Evolutionary conservation across 2,797 vertebrate genomes (phyloP).

Genomic region (Anguilla anguilla): DNA sequence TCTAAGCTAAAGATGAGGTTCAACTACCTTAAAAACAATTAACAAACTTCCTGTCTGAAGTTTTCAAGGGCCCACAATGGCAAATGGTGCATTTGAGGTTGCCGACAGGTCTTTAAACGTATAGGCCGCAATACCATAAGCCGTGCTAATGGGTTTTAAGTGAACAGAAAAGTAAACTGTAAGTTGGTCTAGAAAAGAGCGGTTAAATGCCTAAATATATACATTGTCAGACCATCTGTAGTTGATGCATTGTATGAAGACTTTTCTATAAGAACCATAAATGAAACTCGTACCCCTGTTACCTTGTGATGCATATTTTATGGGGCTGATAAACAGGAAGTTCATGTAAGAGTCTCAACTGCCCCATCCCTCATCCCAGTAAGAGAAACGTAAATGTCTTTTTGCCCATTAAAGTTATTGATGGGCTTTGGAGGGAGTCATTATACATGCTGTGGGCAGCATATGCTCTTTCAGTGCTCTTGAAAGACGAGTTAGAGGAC

Average conservation of each 20-base stretch:
- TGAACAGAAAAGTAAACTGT: too few relatives aligned
- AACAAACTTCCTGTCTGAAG: too few relatives aligned
- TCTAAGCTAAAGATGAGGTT: too few relatives aligned
- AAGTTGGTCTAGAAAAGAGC: too few relatives aligned
- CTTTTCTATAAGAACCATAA: background rate
- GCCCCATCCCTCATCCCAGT: slow-evolving; percentile 66
- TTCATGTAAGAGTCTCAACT: slow-evolving; percentile 50
- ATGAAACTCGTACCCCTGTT: background rate
- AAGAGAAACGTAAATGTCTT: slow-evolving; percentile 71
- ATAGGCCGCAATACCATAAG: too few relatives aligned
- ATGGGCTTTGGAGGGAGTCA: slow-evolving; percentile 68
- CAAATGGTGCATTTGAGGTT: too few relatives aligned
- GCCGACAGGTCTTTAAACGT: too few relatives aligned
- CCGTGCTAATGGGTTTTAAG: too few relatives aligned
- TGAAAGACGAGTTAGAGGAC: slow-evolving; percentile 59
- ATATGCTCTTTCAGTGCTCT: slow-evolving; percentile 65
- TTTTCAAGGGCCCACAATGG: too few relatives aligned
- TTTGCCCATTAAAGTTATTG: slow-evolving; percentile 75
- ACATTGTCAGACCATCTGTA: too few relatives aligned
- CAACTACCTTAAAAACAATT: too few relatives aligned
- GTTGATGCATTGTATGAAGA: background rate
- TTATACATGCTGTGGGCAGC: slow-evolving; percentile 67
- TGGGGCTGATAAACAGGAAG: slow-evolving; percentile 38
- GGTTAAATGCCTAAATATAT: too few relatives aligned
- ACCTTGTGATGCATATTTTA: background rate